These are phyloP conservation scores for Campaea margaritaria DNA, from an alignment of 2,888 invertebrate species.

Conservation along the genomic window DNA sequence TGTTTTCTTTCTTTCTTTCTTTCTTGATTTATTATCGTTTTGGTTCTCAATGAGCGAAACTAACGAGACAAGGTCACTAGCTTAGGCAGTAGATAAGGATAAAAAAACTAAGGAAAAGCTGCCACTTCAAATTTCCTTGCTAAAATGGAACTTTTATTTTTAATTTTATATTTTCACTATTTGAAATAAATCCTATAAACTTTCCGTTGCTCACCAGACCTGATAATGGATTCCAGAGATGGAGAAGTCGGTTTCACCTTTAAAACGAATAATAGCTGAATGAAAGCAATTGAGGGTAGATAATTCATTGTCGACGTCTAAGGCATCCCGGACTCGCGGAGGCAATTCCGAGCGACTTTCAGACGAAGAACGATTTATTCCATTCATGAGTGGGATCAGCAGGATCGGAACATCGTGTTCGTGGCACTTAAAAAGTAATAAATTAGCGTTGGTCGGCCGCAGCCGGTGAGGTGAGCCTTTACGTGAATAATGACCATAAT, in stretches of 20 bases:
- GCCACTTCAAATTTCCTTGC: no score
- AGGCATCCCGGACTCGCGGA: slow-evolving; percentile 38
- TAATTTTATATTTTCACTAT: background rate
- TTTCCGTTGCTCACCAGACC: slow-evolving; percentile 4
- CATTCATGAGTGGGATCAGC: slow-evolving; percentile 55
- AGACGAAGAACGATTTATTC: slow-evolving; percentile 51
- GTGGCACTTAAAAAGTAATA: slow-evolving; percentile 74
- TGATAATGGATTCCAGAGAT: slow-evolving; percentile 13
- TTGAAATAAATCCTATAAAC: background rate
- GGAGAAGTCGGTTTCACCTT: slow-evolving; percentile 20
- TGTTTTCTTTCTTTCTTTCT: no score
- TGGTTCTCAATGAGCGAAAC: no score
- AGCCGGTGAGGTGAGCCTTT: slow-evolving; percentile 57
- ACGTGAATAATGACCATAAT: slow-evolving; percentile 63
- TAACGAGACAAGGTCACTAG: no score
- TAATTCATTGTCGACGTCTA: slow-evolving; percentile 41
- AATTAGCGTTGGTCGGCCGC: slow-evolving; percentile 66
- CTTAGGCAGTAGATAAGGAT: no score
- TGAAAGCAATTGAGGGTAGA: slow-evolving; percentile 39
- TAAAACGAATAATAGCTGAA: slow-evolving; percentile 32
- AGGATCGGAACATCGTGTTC: slow-evolving; percentile 65
- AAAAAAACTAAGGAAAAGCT: no score
- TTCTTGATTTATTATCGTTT: no score
- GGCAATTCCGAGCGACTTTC: slow-evolving; percentile 41
- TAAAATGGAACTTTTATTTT: no score